Evolutionary conservation across 2,797 vertebrate species (phyloP), one percentile per base, ranked within the genome.

Genomic region (Leptodactylus fallax): DNA sequence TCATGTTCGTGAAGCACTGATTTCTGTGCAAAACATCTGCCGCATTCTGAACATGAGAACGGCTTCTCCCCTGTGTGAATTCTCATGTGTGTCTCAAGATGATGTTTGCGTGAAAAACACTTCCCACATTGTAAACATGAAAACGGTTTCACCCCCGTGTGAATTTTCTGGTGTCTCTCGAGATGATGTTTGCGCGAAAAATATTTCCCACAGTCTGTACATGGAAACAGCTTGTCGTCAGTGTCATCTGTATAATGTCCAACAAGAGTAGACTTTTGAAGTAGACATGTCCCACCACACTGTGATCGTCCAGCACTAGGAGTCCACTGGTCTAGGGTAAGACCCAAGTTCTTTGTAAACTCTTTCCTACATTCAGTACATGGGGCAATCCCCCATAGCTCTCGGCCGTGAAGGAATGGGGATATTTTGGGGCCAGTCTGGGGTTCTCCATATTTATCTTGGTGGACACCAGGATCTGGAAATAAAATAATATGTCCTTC

Each of bases 31-130:
- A 80, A 80, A 17, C 78, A 36, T 80, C 27, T 60, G 6, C 78
- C 78, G 19, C 78, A 80, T 23, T 79, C 77, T 69, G 25, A 91
- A 47, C 65, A 69, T 17, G 65, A 69, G 36, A 47, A 74, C 19
- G 36, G 27, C 45, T 74, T 74, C 5, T 47, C 71, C 8, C 71
- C 71, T 74, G 71, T 74, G 45, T 74, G 74, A 77, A 23, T 53
- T 77, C 49, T 77, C 74, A 1, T 21, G 53, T 92, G 92, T n/a
- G 91, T 91, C 65, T 91, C 91, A 0, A 93, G 91, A 19, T 93
- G 91, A 0, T 91, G 49, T 77, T 77, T 77, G 6, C 49, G 19
- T 53, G 49, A 51, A 77, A 77, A 77, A 77, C 21, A 77, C 23
- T 91, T 93, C 1, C 90, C 90, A 0, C 92, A 92, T 0, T 45